Conservation (phyloP, 2,797 vertebrate genomes). For the Smutsia temminckii region DNA sequence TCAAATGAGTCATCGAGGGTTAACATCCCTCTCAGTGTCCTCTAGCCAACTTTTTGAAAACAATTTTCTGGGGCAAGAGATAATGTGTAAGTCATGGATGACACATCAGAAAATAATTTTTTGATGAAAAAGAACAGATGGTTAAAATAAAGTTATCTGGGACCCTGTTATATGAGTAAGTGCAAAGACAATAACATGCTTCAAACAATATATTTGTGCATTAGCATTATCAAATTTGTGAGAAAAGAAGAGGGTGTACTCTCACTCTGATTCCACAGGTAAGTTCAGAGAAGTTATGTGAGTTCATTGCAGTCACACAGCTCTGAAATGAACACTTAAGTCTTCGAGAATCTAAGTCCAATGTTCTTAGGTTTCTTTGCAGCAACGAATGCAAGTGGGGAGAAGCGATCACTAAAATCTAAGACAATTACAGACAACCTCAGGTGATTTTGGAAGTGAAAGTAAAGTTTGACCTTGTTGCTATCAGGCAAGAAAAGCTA, state of each 20-base stretch:
- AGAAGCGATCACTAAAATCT: not conserved
- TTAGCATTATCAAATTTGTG: not conserved
- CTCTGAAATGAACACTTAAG: not conserved
- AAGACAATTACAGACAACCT: not conserved
- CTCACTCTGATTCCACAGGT: not conserved
- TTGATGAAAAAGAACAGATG: not conserved
- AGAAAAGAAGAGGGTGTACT: not conserved
- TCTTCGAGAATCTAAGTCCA: not conserved
- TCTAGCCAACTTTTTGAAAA: not conserved
- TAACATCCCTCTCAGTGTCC: not conserved
- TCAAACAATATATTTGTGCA: not conserved
- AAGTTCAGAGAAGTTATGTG: not conserved
- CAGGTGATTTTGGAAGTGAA: not conserved
- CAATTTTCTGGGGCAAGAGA: not conserved
- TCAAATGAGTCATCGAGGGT: not conserved
- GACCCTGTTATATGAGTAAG: not conserved
- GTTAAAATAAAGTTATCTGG: constrained; percentile 8
- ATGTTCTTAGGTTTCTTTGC: not conserved
- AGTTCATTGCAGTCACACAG: not conserved
- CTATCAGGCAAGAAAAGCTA: not conserved
- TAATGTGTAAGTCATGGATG: not conserved
- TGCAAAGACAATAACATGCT: not conserved
- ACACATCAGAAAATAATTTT: not conserved
- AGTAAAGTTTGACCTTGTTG: not conserved
- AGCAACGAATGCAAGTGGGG: not conserved